Evolutionary conservation across 2,113 vertebrate species (phyloP).

Genomic region (Mustelus asterias): DNA sequence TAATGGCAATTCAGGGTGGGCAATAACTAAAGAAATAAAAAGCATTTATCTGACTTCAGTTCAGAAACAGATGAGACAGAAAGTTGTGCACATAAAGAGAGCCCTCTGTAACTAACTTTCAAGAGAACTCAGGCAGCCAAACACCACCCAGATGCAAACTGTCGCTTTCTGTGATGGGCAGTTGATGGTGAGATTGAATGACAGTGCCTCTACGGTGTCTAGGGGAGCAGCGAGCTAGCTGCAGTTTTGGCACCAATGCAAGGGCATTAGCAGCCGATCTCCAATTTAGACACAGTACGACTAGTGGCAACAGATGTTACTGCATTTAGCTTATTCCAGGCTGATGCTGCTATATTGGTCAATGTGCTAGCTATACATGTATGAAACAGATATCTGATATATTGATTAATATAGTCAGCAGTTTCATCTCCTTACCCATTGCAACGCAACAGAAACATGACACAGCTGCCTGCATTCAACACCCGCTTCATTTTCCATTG

Average conservation of each 20-base stretch:
- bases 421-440: neutral
- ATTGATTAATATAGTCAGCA: neutral
- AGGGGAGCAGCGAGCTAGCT: neutral
- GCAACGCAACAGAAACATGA: neutral
- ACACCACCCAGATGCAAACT: neutral
- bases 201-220: neutral
- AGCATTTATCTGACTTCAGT: neutral
- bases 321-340: neutral
- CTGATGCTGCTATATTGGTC: neutral
- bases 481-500: neutral
- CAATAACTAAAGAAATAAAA: too few relatives aligned
- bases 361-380: neutral
- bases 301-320: neutral
- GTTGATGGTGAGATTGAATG: neutral
- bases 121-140: neutral
- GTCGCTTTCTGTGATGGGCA: neutral
- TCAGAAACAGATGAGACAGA: neutral
- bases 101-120: neutral
- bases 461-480: neutral
- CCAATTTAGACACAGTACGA: neutral
- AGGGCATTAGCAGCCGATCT: neutral
- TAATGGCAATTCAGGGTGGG: too few relatives aligned
- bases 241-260: neutral
- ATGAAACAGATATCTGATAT: neutral
- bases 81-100: neutral